phyloP scores from a whole-genome alignment of 2,797 vertebrate genomes.

The Euthynnus affinis region DNA sequence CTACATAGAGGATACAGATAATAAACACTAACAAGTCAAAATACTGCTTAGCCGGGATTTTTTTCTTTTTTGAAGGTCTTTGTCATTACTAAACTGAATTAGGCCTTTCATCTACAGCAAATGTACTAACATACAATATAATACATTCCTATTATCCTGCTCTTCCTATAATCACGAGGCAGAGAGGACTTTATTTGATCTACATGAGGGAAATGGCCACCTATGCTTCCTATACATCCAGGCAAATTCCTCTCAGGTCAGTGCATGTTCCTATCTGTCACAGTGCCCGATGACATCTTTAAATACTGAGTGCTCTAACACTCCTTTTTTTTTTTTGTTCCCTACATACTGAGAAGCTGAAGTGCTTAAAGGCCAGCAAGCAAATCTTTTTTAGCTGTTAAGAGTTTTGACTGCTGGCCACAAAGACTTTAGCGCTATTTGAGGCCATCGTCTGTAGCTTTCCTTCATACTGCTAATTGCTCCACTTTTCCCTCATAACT shows the following conservation, averaged over 20 bases:
- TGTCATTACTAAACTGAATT: constrained; percentile 81
- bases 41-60: constrained; percentile 77
- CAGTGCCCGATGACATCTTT: constrained; percentile 77
- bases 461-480: constrained; percentile 63
- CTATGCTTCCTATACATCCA: constrained; percentile 76
- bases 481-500: constrained; percentile 54
- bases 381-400: constrained; percentile 27
- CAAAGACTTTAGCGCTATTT: constrained; percentile 68
- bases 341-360: constrained; percentile 63
- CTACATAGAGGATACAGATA: constrained; percentile 85
- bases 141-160: constrained; percentile 86
- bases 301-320: constrained; percentile 63
- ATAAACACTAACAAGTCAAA: constrained; percentile 86
- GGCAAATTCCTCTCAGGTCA: constrained; percentile 78
- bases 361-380: constrained; percentile 59
- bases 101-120: constrained; percentile 82
- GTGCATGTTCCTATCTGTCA: constrained; percentile 74
- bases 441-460: constrained; percentile 67
- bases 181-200: constrained; percentile 79
- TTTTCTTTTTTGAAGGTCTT: constrained; percentile 73
- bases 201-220: constrained; percentile 72
- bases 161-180: constrained; percentile 66
- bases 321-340: constrained; percentile 37
- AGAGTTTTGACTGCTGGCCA: constrained; percentile 42
- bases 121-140: constrained; percentile 87